phyloP scores from a whole-genome alignment of 2,113 vertebrate genomes.

The Nanorana parkeri region DNA sequence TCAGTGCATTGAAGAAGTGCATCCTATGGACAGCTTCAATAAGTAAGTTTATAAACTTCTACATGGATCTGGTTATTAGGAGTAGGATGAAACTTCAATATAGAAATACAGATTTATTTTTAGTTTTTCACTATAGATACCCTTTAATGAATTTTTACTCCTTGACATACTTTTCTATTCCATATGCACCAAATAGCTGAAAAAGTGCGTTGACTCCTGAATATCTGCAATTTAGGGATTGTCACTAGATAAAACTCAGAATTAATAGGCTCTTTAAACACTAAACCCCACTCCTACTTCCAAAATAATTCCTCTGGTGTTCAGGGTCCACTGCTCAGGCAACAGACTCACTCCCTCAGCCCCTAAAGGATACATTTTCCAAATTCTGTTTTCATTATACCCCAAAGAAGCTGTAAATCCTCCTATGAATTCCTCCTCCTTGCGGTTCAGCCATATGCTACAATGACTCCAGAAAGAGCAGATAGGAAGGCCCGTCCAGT shows the following conservation, averaged over 20 bases:
- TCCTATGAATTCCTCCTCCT: slow-evolving; percentile 41
- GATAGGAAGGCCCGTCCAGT: slow-evolving; percentile 9
- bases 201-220: neutral
- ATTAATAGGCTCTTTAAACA: slow-evolving; percentile 36
- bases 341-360: slow-evolving; percentile 33
- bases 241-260: neutral
- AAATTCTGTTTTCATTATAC: slow-evolving; percentile 46
- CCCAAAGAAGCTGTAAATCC: slow-evolving; percentile 47
- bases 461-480: slow-evolving; percentile 32
- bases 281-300: slow-evolving; percentile 30
- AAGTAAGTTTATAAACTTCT: too few species aligned
- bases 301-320: slow-evolving; percentile 37
- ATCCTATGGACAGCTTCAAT: too few species aligned
- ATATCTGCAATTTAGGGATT: slow-evolving; percentile 11
- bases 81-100: too few species aligned
- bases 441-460: slow-evolving; percentile 6
- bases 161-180: too few species aligned
- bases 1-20: too few species aligned
- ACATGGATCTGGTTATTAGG: too few species aligned
- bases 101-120: too few species aligned
- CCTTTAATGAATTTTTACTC: too few species aligned
- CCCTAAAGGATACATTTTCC: slow-evolving; percentile 46
- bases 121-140: too few species aligned
- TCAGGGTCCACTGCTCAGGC: slow-evolving; percentile 46
- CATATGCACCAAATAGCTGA: neutral